These are phyloP conservation scores for Amblyornis subalaris DNA, from an alignment of 2,113 vertebrate species.

Conservation along the genomic window DNA sequence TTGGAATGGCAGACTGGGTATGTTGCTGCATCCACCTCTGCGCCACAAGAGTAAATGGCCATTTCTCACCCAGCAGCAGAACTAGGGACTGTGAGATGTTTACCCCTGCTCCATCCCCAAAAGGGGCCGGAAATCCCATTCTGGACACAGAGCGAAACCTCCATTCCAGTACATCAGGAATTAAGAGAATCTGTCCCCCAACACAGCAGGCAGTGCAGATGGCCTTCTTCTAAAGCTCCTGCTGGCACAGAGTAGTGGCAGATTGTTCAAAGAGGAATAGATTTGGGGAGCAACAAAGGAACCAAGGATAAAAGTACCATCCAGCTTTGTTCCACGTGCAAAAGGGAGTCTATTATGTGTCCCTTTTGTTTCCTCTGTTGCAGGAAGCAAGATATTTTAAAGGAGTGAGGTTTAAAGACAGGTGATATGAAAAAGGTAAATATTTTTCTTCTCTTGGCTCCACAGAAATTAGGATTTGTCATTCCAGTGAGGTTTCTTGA, in stretches of 20 bases:
- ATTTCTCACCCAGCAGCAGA: not conserved
- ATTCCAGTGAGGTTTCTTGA: not conserved
- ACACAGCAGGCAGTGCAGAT: not conserved
- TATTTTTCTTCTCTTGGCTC: not conserved
- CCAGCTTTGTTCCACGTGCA: not conserved
- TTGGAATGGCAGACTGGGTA: not conserved
- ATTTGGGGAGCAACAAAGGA: not conserved
- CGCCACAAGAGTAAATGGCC: not conserved
- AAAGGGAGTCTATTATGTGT: not conserved
- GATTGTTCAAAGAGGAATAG: not conserved
- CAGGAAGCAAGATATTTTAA: slow-evolving; percentile 3
- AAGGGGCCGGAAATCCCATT: not conserved
- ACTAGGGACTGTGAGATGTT: not conserved
- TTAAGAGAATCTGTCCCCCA: not conserved
- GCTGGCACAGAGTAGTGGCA: not conserved
- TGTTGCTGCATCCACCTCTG: not conserved
- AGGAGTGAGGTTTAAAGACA: not conserved
- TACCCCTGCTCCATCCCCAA: no score
- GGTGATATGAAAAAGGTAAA: not conserved
- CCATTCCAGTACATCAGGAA: not conserved
- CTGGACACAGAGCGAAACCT: not conserved
- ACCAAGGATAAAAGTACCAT: slow-evolving; percentile 4
- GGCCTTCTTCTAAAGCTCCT: not conserved
- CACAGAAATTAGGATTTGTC: not conserved
- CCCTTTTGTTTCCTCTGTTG: not conserved